Evolutionary conservation across 2,888 invertebrate genomes (phyloP).

Genomic region (Agapetus fuscipes): DNA sequence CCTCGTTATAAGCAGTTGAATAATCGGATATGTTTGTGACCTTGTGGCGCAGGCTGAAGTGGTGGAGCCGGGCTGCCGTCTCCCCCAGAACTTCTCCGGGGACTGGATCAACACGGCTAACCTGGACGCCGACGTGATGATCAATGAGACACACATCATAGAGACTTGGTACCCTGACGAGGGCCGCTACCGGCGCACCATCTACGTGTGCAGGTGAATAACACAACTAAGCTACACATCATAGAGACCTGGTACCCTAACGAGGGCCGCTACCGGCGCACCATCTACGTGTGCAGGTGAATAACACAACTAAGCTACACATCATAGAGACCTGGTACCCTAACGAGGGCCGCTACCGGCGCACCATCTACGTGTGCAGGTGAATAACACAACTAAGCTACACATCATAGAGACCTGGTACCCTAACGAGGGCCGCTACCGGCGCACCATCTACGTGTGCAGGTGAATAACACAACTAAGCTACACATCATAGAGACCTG

Average conservation of each 20-base stretch:
- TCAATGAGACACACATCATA: conserved; percentile 94
- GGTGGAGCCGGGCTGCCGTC: conserved; percentile 81
- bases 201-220: conserved; percentile 75
- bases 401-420: conserved; percentile 94
- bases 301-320: conserved; percentile 89
- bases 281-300: conserved; percentile 81
- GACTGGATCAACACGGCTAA: conserved; percentile 97
- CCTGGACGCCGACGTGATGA: conserved; percentile 86
- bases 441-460: conserved; percentile 88
- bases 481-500: conserved; percentile 95
- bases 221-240: conserved; percentile 95
- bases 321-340: conserved; percentile 94
- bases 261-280: conserved; percentile 74
- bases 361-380: conserved; percentile 87
- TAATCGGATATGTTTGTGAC: conserved; percentile 1
- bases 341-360: conserved; percentile 78
- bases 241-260: conserved; percentile 94
- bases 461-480: conserved; percentile 67
- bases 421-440: conserved; percentile 82
- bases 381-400: conserved; percentile 75
- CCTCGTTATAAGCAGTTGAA: too few relatives aligned
- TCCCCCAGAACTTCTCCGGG: conserved; percentile 90
- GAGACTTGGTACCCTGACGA: conserved; percentile 93
- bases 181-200: conserved; percentile 75
- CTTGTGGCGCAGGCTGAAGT: conserved; percentile 59